These are phyloP conservation scores for Phymanthus crucifer DNA, from an alignment of 92 coral and sea anemone genomes.

Conservation along the genomic window DNA sequence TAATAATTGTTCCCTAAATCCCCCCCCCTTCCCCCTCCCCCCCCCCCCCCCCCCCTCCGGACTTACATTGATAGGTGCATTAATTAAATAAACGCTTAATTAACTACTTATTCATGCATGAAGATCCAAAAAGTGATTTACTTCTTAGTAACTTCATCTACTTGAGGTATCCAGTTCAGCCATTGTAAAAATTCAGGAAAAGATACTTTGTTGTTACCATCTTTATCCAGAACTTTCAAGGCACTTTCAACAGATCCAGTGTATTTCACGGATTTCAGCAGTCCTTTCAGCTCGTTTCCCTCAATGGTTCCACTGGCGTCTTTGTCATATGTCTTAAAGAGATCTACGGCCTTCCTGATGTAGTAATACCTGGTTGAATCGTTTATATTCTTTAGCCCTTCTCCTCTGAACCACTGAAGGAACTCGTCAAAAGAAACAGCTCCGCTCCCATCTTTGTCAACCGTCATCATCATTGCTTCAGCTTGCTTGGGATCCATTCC, in stretches of 20 bases:
- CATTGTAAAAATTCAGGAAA: conserved; percentile 82
- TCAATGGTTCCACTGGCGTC: conserved; percentile 83
- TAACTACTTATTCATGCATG: neutral
- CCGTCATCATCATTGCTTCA: conserved; percentile 61
- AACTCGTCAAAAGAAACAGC: conserved; percentile 76
- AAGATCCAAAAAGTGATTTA: neutral
- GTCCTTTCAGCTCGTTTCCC: conserved; percentile 59
- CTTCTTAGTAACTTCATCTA: neutral
- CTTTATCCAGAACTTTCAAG: conserved; percentile 60
- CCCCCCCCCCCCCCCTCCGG: too few relatives aligned
- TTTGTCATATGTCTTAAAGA: conserved; percentile 68
- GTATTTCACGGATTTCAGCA: conserved; percentile 50
- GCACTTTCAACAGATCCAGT: conserved; percentile 52
- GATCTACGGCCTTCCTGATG: conserved; percentile 71
- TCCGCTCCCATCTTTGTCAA: conserved; percentile 88
- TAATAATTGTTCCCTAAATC: too few relatives aligned
- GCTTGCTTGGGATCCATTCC: conserved; percentile 75
- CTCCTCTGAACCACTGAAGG: conserved; percentile 63
- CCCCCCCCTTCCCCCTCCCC: too few relatives aligned
- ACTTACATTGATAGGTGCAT: too few relatives aligned
- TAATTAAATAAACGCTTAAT: too few relatives aligned
- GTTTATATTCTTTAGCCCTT: conserved; percentile 66
- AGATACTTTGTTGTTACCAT: conserved; percentile 80
- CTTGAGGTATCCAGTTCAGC: conserved; percentile 40
- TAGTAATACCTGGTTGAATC: conserved; percentile 58